Base-by-base conservation (phyloP, 2,888 invertebrate species). In the Sabellastarte sp. region DNA sequence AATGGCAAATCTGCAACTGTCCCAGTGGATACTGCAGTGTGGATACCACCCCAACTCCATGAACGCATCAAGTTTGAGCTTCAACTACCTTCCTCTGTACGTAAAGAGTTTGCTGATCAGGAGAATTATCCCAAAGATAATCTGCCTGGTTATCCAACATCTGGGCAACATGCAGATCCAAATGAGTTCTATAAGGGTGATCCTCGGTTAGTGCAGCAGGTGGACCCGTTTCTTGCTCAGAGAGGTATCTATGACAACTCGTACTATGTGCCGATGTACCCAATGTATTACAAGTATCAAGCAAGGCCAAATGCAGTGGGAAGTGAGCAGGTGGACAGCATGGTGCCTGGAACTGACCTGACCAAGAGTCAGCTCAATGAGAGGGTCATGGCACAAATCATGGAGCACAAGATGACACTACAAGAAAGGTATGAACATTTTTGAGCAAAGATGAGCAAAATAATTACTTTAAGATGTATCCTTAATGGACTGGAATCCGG, bases 31-130 rank as follows among this genome's bases (percentile, higher is more conserved):
- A 68, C 66, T 24, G 80, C 80, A 15, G 70, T 82, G 26, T 84
- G 83, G 82, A 75, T 82, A 3, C 83, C 83, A 2, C 69, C 70
- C 32, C 69, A 74, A 20, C 73, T 83, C 58, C 81, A 76, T 65
- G 80, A 83, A 60, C 69, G 83, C 30, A 69, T 82, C 2, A 68
- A 76, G 1, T 73, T 81, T 60, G 81, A 82, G 61, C 70, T 82
- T 2, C 75, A 78, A 60, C 79, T 82, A 74, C 82, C 83, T 3
- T 64, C 62, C n/a, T 76, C 76, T 50, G 78, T 80, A 2, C 71
- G 83, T 30, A 65, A 73, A 41, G 73, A 75, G n/a, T 70, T 82
- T 2, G 73, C 76, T 24, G 63, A 65, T n/a, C 67, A 76, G 62
- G 74, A 75, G 20, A 63, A 73, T 51, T 82, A 83, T 63, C 82